Evolutionary conservation across 2,888 invertebrate species (phyloP).

Genomic region (Sinopyrophorus schimmeli): DNA sequence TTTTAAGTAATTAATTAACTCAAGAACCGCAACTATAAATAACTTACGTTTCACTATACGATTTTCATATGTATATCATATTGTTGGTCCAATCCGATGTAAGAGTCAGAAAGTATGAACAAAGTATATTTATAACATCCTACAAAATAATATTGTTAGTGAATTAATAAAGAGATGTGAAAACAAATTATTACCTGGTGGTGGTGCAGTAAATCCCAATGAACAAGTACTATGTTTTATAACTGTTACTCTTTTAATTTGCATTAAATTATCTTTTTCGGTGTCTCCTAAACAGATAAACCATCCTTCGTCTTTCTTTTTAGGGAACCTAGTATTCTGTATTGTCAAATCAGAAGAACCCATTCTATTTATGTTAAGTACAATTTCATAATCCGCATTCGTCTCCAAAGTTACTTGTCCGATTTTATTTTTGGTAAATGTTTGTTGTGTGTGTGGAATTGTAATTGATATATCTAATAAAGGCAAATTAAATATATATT

Average conservation of each 20-base stretch:
- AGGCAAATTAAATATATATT: slow-evolving; percentile 46
- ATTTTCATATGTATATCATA: slow-evolving; percentile 51
- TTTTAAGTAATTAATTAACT: too few relatives aligned
- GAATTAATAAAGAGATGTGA: slow-evolving; percentile 28
- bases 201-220: slow-evolving; percentile 62
- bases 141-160: slow-evolving; percentile 53
- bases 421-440: slow-evolving; percentile 22
- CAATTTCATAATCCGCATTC: slow-evolving; percentile 49
- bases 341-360: slow-evolving; percentile 54
- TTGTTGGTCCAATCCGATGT: slow-evolving; percentile 93
- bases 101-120: slow-evolving; percentile 89
- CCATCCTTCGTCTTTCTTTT: slow-evolving; percentile 96
- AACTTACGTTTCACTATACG: too few relatives aligned
- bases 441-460: slow-evolving; percentile 17
- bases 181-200: slow-evolving; percentile 15
- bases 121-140: slow-evolving; percentile 78
- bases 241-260: slow-evolving; percentile 74
- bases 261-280: slow-evolving; percentile 72
- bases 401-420: slow-evolving; percentile 52
- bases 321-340: slow-evolving; percentile 87
- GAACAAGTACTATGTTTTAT: slow-evolving; percentile 56
- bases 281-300: slow-evolving; percentile 81
- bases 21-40: too few relatives aligned
- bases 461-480: slow-evolving; percentile 42
- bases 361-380: slow-evolving; percentile 45